Evolutionary conservation across 2,113 vertebrate species (phyloP), one percentile per base, ranked within the genome.

Genomic region (Merops nubicus): DNA sequence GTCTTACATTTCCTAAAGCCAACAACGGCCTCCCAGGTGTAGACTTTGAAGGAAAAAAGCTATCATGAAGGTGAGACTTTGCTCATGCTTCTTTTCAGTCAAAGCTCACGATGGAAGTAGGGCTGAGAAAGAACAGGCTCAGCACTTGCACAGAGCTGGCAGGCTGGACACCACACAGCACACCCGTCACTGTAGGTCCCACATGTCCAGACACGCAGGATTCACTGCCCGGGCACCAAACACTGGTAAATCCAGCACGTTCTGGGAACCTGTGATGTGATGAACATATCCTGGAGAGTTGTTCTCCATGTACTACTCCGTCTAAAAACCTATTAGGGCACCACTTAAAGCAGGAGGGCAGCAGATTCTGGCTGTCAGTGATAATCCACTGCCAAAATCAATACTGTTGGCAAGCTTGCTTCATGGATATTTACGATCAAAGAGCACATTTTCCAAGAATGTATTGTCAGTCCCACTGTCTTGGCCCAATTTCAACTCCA

Each of bases 361-460:
- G 86, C 83, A 85, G 84, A 86, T 78, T 69, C 77, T 36, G 69
- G 80, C 47, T 92, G 73, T 84, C 86, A 78, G 84, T 67, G 91
- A 93, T 68, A 87, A 96, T 75, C 80, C 93, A 94, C 86, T 92
- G 86, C 93, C 96, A 96, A 83, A 96, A 96, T 94, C 96, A 90
- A 93, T 94, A 93, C 8, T 1, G 25, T 51, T 96, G 89, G 91
- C 91, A 95, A 72, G 86, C 88, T 59, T 26, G 42, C 81, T 88
- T 83, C 89, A 94, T 57, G 84, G 93, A 91, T 93, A 96, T 91
- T 96, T 95, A 90, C 0, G 16, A 91, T 91, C 91, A 87, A 87
- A 93, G 87, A 91, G 57, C 53, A 72, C 62, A 60, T 90, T 94
- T 95, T 93, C 88, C 85, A 92, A 83, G 91, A 93, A 95, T 16